Evolutionary conservation across 1,140 invertebrate species (phyloP), one percentile per base, ranked within the genome.

Genomic region (Formica exsecta): DNA sequence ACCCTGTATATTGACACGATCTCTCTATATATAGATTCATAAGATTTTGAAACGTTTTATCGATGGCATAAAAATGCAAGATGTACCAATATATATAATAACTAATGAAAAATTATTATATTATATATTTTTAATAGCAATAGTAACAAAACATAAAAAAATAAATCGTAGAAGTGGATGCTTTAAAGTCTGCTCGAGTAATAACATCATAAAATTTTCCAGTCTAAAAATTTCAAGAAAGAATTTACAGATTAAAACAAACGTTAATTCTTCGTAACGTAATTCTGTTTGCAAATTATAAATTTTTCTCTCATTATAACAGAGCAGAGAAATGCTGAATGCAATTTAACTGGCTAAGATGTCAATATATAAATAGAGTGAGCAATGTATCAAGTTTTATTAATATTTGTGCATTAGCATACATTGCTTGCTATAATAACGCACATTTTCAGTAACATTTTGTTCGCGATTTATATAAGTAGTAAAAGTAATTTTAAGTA

Each of bases 401-500:
- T 77, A 64, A 25, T 19, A 19, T 22, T 65, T 77, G 16, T 61
- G 22, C 13, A 59, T 25, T 25, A 36, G 8, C 3, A 71, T 9
- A 19, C 29, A 54, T 5, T 3, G 29, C 19, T 41, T 75, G 8
- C 36, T 65, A 65, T 65, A 65, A 77, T 77, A 44, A 62, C 38
- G 7, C 13, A 13, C 25, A 22, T 38, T 74, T 25, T 16, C 11
- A 25, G 5, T 41, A 44, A 36, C 7, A 36, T 44, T 32, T 77
- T 76, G 29, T 22, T 48, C 8, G 7, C 9, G 0, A 3, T 65
- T 64, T 59, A 44, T 76, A 59, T 36, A 2, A 11, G 6, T 65
- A 65, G 25, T 11, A 65, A 6, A 51, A 57, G 32, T 70, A 80
- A 68, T 54, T 36, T 68, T 11, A 25, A 68, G 32, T 80, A 38